Evolutionary conservation across 2,113 vertebrate species (phyloP).

Genomic region (Murina feae): DNA sequence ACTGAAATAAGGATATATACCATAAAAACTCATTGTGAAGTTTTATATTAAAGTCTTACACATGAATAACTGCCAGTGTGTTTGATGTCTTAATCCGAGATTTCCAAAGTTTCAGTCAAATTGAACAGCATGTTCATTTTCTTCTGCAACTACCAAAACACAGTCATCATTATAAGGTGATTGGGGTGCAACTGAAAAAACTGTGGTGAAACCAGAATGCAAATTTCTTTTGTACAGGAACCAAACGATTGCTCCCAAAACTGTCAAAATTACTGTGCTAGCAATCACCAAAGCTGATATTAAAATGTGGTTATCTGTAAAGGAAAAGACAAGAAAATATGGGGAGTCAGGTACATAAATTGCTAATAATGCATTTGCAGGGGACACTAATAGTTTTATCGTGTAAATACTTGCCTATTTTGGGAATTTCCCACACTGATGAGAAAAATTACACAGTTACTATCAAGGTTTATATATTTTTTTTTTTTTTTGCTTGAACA

Average conservation of each 20-base stretch:
- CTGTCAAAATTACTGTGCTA: constrained; percentile 82
- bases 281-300: constrained; percentile 84
- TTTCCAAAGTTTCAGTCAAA: constrained; percentile 41
- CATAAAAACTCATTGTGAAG: constrained; percentile 13
- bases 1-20: neutral
- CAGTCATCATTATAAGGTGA: constrained; percentile 81
- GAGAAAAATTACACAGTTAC: neutral
- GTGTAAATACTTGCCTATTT: neutral
- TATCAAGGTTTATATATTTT: neutral
- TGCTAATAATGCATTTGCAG: neutral
- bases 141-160: constrained; percentile 85
- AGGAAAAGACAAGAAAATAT: constrained; percentile 37
- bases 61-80: neutral
- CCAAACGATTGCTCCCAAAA: constrained; percentile 83
- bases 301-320: constrained; percentile 76
- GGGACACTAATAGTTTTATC: neutral
- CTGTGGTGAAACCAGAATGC: constrained; percentile 78
- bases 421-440: neutral
- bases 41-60: constrained; percentile 25
- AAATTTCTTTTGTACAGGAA: constrained; percentile 85
- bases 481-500: neutral
- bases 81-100: neutral
- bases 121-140: constrained; percentile 81
- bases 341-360: neutral
- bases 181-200: constrained; percentile 81